Base-by-base conservation (phyloP, 2,797 vertebrate species). In the Poeciliopsis infans region DNA sequence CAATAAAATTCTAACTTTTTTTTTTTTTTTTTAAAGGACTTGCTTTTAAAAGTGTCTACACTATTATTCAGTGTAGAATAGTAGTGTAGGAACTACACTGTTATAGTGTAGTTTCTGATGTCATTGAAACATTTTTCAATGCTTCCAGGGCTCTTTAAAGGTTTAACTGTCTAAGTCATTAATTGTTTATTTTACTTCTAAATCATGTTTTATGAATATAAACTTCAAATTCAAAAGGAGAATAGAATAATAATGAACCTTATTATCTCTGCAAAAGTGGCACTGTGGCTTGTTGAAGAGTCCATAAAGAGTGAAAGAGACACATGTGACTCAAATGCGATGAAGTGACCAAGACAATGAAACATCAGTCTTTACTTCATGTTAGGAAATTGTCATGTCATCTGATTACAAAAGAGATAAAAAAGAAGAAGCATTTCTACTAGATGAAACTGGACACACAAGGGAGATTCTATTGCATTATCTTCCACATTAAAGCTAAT, bases 401-500 rank as follows among this genome's bases (percentile, higher is more conserved):
- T 47, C 68, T 12, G 57, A 59, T 66, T 39, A 82, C 11, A 75
- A 39, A 75, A 45, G 3, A 28, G 13, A 45, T 31, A 8, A 49
- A 69, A 75, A 33, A 43, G 18, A 69, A 12, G 33, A 1, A 0
- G 31, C 2, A 28, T 53, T 5, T 72, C 0, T 41, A 31, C 72
- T 46, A 49, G 77, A 75, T 11, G 59, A 77, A 82, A 28, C 36
- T 23, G 68, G 53, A 49, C 73, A 36, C 55, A 28, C 51, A n/a
- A 31, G 31, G n/a, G 36, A 76, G 71, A 47, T 23, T 36, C 18
- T 78, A 57, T n/a, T 74, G n/a, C 4, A 31, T 28, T 43, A 25
- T 39, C 23, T 10, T 69, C 77, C 36, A 82, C 68, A 83, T 71
- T 18, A 72, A 78, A 43, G 23, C 41, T 13, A 46, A 43, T 11